These are phyloP conservation scores for Colaptes auratus DNA, from an alignment of 2,113 vertebrate species.

Conservation along the genomic window DNA sequence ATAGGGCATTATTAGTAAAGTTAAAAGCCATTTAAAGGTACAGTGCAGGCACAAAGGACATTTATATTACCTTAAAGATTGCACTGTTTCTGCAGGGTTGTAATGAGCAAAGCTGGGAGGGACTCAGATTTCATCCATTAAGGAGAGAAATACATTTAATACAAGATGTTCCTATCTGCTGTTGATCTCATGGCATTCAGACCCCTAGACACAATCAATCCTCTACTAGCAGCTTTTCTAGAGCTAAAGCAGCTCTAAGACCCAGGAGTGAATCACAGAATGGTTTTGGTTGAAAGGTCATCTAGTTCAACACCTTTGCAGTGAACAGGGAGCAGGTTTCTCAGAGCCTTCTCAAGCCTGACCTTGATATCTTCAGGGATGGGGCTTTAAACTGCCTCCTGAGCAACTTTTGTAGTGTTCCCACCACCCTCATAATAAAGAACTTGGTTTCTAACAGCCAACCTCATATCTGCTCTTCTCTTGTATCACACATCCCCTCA, in stretches of 20 bases:
- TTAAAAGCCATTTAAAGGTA: neutral
- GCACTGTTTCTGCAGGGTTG: neutral
- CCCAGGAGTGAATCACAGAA: neutral
- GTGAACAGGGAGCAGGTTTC: too few relatives aligned
- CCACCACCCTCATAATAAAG: too few relatives aligned
- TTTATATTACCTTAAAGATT: neutral
- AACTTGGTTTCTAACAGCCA: too few relatives aligned
- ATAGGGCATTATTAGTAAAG: neutral
- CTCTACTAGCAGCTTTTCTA: neutral
- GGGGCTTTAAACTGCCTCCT: too few relatives aligned
- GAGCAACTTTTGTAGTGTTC: too few relatives aligned
- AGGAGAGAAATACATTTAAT: neutral
- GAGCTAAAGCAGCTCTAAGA: neutral
- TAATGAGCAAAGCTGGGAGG: neutral
- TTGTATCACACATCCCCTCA: too few relatives aligned
- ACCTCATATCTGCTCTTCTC: too few relatives aligned
- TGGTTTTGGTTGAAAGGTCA: too few relatives aligned
- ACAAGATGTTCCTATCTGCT: neutral
- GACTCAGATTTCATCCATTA: neutral
- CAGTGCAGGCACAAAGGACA: neutral
- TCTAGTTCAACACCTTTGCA: too few relatives aligned
- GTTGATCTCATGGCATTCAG: neutral
- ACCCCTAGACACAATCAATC: rapidly evolving
- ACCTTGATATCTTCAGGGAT: too few relatives aligned
- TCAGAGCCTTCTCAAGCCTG: too few relatives aligned